Base-by-base conservation (phyloP, 2,888 invertebrate species). In the Teleiodes luculella region DNA sequence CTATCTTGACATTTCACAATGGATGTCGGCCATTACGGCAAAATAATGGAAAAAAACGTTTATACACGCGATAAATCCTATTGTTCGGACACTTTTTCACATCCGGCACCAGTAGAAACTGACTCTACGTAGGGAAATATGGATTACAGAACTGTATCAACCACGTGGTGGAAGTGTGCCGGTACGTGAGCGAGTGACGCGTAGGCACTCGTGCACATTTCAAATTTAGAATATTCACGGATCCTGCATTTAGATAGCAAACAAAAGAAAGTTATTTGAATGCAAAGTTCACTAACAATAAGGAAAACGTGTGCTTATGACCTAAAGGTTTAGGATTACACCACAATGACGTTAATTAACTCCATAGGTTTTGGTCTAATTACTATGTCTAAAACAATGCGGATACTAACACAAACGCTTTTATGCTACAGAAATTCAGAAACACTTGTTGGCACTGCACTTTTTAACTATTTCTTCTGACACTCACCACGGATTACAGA, bases 401-500 rank as follows among this genome's bases (percentile, higher is more conserved):
- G 31, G 51, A 65, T 69, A 68, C 69, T 68, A 70, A 66, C 70
- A 68, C 65, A 53, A 57, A 52, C 43, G 41, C n/a, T 66, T 57
- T 66, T 65, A 49, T 52, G 46, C 68, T 67, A 73, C 64, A 63
- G 61, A 60, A 60, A 68, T 61, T 54, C 43, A 61, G 68, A 66
- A 41, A 67, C 84, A 86, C 83, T 80, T 68, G 57, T 65, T 70
- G 58, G 58, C 88, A 88, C 87, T 84, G 78, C 89, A 88, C 89
- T 82, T 59, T 63, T 33, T 57, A 64, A 79, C 72, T 67, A 74
- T 69, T 78, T 78, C 75, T 80, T 80, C 70, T 64, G 82, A 87
- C 86, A 88, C 89, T 90, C 90, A 90, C 90, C 90, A 87, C 88
- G 88, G 88, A 90, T 80, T 82, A 82, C 80, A 80, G 77, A 74